Conservation (phyloP, 2,797 vertebrate genomes). For the Darevskia nairensis region DNA sequence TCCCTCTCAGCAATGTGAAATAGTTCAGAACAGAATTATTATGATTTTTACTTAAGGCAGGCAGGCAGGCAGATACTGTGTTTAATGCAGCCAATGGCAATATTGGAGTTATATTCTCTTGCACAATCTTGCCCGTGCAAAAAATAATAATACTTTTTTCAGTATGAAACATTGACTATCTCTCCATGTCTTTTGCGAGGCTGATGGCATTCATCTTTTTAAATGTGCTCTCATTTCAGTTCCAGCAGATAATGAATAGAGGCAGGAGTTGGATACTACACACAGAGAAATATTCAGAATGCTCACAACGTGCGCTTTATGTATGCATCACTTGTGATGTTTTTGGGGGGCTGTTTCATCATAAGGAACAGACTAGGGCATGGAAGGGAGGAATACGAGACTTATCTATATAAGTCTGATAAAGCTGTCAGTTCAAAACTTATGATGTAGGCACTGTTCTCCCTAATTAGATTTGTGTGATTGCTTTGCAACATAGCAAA, state of each 20-base stretch:
- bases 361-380: too few species aligned
- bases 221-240: neutral
- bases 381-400: too few species aligned
- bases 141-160: conserved; percentile 1
- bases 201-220: neutral
- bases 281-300: neutral
- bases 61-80: too few species aligned
- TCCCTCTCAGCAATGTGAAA: conserved; percentile 23
- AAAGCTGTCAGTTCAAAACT: too few species aligned
- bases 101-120: neutral
- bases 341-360: too few species aligned
- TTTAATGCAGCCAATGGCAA: neutral
- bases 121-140: neutral
- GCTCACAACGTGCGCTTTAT: neutral
- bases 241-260: neutral
- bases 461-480: neutral
- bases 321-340: neutral
- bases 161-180: neutral
- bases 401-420: too few species aligned
- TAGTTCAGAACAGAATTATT: neutral
- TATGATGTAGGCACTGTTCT: neutral
- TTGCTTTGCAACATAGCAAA: neutral
- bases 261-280: conserved; percentile 3
- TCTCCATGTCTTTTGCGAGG: neutral
- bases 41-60: neutral